Base-by-base conservation (phyloP, 2,888 invertebrate genomes). In the Scrobipalpa costella region DNA sequence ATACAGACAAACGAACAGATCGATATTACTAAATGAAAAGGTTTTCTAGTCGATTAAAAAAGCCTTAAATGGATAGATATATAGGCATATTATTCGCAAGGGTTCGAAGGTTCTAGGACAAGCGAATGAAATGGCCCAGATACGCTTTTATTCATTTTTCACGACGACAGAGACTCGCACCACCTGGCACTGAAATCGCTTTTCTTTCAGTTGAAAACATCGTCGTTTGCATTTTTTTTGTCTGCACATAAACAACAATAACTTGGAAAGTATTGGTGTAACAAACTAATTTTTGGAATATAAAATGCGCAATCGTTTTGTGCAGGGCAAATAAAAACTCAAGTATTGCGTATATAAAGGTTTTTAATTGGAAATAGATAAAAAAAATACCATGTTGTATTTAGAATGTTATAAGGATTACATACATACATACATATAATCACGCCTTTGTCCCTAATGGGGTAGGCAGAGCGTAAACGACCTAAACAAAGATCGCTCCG, bases 131-230 rank as follows among this genome's bases (percentile, higher is more conserved):
- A 75, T 83, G 88, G 80, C 88, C 87, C 83, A 80, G 83, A 89
- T 86, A 83, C 80, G 72, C 83, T 83, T 89, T 88, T 86, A 88
- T 88, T 86, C 84, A 90, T 90, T 90, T 90, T 90, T 90, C 89
- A 90, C 71, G 81, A 76, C 80, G 81, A 85, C 88, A 86, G 88
- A 73, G 88, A 83, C 88, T 84, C 76, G 90, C 72, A 88, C 90
- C 73, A 74, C 77, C 87, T 90, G 90, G 90, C 76, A 91, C 90
- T 83, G 86, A 79, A 81, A 81, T 79, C 71, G 72, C 74, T 78
- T 83, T 85, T 87, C 88, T 88, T 90, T 90, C 78, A 80, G 74
- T 71, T 68, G 69, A 73, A 76, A 75, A 67, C 68, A 70, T 65
- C 67, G 38, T 33, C 40, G 61, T 57, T 61, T 58, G 21, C 44